Evolutionary conservation across 2,113 vertebrate genomes (phyloP).

Genomic region (Halcyon senegalensis): DNA sequence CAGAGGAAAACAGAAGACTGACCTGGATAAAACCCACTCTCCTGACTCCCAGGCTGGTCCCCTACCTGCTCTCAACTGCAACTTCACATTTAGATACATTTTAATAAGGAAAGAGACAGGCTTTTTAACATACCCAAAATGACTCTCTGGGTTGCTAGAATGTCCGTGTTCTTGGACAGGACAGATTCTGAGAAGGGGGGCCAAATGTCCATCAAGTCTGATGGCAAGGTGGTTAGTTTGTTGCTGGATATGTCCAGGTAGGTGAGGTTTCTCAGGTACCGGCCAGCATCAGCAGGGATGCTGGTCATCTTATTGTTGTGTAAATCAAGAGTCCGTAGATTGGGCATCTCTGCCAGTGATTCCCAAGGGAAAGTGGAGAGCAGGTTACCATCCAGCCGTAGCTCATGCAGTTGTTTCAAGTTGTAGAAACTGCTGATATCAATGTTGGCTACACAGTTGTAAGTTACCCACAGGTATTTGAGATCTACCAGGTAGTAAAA

Average conservation of each 20-base stretch:
- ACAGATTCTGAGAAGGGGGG: slow-evolving; percentile 78
- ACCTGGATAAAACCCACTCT: not conserved
- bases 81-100: not conserved
- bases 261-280: slow-evolving; percentile 84
- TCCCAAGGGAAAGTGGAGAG: slow-evolving; percentile 91
- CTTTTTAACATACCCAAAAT: slow-evolving; percentile 82
- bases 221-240: slow-evolving; percentile 87
- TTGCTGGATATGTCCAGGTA: slow-evolving; percentile 97
- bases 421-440: slow-evolving; percentile 93
- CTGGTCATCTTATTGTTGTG: slow-evolving; percentile 90
- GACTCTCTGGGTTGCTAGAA: slow-evolving; percentile 75
- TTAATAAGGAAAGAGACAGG: not conserved
- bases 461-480: slow-evolving; percentile 92
- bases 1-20: not conserved
- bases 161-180: slow-evolving; percentile 33
- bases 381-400: slow-evolving; percentile 91
- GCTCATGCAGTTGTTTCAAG: slow-evolving; percentile 89
- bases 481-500: slow-evolving; percentile 96
- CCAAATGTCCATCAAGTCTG: slow-evolving; percentile 94
- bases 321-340: slow-evolving; percentile 86
- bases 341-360: slow-evolving; percentile 89
- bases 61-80: not conserved
- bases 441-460: slow-evolving; percentile 86
- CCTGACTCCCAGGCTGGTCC: not conserved
- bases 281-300: slow-evolving; percentile 80